Percentiles rank a stretch among this genome's conserved stretches.
These are phyloP conservation scores for Ceriagrion tenellum DNA, from an alignment of 2,888 invertebrate genomes.

Conservation along the genomic window DNA sequence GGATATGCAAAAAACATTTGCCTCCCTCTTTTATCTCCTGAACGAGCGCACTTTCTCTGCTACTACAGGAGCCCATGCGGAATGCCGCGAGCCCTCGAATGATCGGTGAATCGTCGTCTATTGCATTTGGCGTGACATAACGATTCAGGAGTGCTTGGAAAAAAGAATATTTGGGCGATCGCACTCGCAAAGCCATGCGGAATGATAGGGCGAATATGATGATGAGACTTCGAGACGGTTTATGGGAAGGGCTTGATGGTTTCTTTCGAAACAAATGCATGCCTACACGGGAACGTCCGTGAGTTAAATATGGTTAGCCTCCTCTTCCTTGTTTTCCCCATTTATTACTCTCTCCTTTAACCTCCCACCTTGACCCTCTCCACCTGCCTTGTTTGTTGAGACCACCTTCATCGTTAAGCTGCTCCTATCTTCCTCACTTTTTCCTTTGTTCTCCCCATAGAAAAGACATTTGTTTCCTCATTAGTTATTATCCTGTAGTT, in stretches of 20 bases:
- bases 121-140: not conserved
- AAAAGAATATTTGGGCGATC: not conserved
- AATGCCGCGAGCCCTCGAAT: not conserved
- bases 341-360: not conserved
- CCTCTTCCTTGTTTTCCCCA: not conserved
- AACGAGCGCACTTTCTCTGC: slow-evolving; percentile 5
- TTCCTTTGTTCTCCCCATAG: not conserved
- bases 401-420: not conserved
- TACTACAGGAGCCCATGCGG: not conserved
- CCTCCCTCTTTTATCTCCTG: not conserved
- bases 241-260: not conserved
- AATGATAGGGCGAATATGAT: not conserved
- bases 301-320: not conserved
- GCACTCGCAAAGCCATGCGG: not conserved
- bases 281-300: not conserved
- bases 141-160: not conserved
- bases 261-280: not conserved
- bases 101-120: not conserved
- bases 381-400: not conserved
- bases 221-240: not conserved
- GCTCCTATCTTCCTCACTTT: not conserved
- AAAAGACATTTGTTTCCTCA: not conserved
- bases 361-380: not conserved
- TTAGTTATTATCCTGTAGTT: not conserved
- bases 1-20: not conserved